Percentiles rank a stretch among this genome's conserved stretches.
Evolutionary conservation across 2,797 vertebrate species (phyloP).

Genomic region (Enteromius paludinosus): DNA sequence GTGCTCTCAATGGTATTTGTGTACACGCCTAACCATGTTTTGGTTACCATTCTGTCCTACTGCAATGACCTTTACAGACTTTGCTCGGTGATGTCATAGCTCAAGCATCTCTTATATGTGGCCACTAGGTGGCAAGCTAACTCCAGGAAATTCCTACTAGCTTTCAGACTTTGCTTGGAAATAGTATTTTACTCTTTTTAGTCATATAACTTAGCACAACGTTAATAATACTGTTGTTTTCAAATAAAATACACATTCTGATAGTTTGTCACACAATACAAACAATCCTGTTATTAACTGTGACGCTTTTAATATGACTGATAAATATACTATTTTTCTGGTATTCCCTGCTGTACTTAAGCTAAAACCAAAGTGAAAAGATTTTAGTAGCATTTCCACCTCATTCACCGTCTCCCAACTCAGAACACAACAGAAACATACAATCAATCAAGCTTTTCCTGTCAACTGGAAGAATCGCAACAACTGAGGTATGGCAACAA

Average conservation of each 20-base stretch:
- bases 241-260: no score
- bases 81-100: constrained; percentile 41
- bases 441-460: neutral
- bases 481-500: constrained; percentile 14
- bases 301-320: no score
- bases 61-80: constrained; percentile 42
- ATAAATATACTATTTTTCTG: no score
- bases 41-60: constrained; percentile 44
- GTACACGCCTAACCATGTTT: constrained; percentile 39
- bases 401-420: neutral
- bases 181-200: no score
- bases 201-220: no score
- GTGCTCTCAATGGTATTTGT: constrained; percentile 24
- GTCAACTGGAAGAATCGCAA: constrained; percentile 6
- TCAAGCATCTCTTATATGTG: neutral
- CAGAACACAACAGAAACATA: neutral
- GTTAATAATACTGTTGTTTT: no score
- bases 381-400: neutral
- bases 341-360: neutral
- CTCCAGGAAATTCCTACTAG: constrained; percentile 1
- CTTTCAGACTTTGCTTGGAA: neutral
- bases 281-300: no score
- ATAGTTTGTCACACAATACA: no score
- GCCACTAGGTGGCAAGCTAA: constrained; percentile 51
- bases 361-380: neutral